A percentile compares a stretch with the other conserved stretches of the same genome.
phyloP scores from a whole-genome alignment of 1,140 invertebrate genomes.

The Brachionus asplanchnoidis region DNA sequence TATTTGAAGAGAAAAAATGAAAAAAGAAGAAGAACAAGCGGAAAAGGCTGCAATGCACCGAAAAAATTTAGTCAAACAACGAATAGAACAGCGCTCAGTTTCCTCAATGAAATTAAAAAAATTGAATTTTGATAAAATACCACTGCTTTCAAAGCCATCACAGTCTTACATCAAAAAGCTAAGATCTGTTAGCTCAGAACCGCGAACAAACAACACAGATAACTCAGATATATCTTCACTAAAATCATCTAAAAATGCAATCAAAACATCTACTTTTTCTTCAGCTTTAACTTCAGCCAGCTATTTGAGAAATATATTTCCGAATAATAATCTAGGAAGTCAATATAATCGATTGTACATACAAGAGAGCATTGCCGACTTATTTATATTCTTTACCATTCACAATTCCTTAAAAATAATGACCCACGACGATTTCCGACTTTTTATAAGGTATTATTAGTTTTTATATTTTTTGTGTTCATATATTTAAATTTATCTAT shows the following conservation, averaged over 20 bases:
- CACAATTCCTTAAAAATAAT: background rate
- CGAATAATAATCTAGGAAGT: background rate
- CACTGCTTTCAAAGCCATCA: conserved; percentile 16
- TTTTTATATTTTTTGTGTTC: too few species aligned
- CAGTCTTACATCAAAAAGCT: background rate
- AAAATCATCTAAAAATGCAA: background rate
- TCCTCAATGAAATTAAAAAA: background rate
- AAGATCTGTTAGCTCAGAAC: background rate
- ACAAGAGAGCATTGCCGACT: conserved; percentile 8
- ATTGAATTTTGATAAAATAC: conserved; percentile 13
- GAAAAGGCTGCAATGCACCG: background rate
- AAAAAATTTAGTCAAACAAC: conserved; percentile 3
- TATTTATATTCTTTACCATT: conserved; percentile 32
- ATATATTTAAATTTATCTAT: too few species aligned
- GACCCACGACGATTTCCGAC: background rate
- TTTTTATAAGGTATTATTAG: conserved; percentile 1
- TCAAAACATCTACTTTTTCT: background rate
- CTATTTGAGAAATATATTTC: conserved; percentile 16
- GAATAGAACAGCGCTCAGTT: background rate
- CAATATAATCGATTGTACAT: conserved; percentile 9
- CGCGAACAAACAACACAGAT: background rate
- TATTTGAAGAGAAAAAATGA: conserved; percentile 17
- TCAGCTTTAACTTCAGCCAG: background rate
- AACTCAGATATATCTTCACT: background rate
- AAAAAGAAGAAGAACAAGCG: conserved; percentile 11